Evolutionary conservation across 2,797 vertebrate genomes (phyloP).

Genomic region (Brotula barbata): DNA sequence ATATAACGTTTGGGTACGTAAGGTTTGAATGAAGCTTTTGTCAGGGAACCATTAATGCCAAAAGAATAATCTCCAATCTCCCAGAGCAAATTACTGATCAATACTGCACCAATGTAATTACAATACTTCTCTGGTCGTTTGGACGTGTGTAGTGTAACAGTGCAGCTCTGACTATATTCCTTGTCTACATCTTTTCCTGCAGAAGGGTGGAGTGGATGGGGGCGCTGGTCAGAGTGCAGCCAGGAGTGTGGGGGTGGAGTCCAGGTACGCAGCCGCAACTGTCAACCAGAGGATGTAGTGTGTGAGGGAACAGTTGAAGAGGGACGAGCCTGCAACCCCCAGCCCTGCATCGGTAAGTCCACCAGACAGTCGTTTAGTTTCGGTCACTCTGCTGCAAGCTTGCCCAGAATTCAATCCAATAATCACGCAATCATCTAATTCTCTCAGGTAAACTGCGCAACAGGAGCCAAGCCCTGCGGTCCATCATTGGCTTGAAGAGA

Average conservation of each 20-base stretch:
- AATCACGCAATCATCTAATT: conserved; percentile 32
- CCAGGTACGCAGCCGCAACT: conserved; percentile 90
- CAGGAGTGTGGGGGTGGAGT: conserved; percentile 95
- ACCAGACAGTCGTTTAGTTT: conserved; percentile 4
- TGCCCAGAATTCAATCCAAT: conserved; percentile 1
- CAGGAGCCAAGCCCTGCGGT: conserved; percentile 91
- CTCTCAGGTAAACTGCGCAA: conserved; percentile 86
- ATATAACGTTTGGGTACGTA: too few species aligned
- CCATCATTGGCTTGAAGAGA: conserved; percentile 89
- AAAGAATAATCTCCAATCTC: neutral
- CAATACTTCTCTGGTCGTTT: neutral
- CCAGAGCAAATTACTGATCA: neutral
- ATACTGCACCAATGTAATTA: neutral
- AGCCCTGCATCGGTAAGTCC: conserved; percentile 90
- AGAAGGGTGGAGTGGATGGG: conserved; percentile 95
- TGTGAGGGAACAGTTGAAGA: conserved; percentile 95
- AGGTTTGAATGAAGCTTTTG: conserved; percentile 13
- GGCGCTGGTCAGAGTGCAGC: conserved; percentile 94
- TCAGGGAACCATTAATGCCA: too few species aligned
- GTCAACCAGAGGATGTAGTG: conserved; percentile 84
- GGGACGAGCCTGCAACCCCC: conserved; percentile 93
- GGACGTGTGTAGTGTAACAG: too few species aligned
- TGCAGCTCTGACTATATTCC: neutral
- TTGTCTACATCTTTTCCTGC: conserved; percentile 27
- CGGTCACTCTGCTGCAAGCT: conserved; percentile 22